Evolutionary conservation across 2,888 invertebrate genomes (phyloP).

Genomic region (Ceriagrion tenellum): DNA sequence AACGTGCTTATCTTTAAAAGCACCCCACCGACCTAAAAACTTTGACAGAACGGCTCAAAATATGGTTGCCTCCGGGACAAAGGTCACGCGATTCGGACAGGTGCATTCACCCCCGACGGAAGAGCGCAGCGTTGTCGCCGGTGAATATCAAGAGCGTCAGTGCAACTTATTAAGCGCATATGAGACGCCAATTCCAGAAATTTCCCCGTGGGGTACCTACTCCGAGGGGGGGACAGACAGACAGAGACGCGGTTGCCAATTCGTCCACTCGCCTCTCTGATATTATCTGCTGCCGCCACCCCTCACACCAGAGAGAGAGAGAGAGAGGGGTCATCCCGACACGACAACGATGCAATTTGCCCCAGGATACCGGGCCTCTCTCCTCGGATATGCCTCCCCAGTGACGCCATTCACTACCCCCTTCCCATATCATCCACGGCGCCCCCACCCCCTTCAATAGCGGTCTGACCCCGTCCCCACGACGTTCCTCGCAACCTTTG

Average conservation of each 20-base stretch:
- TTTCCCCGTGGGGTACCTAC: not conserved
- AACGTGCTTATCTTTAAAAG: not conserved
- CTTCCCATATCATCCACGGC: not conserved
- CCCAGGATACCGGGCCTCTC: not conserved
- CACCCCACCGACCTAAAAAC: not conserved
- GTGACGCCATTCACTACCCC: not conserved
- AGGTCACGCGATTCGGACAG: not conserved
- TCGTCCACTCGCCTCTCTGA: not conserved
- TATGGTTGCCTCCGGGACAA: not conserved
- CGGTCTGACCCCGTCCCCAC: not conserved
- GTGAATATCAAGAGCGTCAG: not conserved
- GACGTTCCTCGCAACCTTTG: not conserved
- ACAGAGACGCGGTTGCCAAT: not conserved
- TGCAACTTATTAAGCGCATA: not conserved
- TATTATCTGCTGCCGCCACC: not conserved
- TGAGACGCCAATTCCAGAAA: slow-evolving; percentile 14
- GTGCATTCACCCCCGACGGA: not conserved
- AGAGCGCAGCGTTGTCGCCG: not conserved
- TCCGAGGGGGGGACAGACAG: not conserved
- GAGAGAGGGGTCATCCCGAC: not conserved
- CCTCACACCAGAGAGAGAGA: not conserved
- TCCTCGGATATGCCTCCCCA: not conserved
- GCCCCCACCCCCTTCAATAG: not conserved
- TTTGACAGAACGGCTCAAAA: not conserved
- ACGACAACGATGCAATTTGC: not conserved